Conservation (phyloP, 2,888 invertebrate species). For the Hypolimnas misippus region DNA sequence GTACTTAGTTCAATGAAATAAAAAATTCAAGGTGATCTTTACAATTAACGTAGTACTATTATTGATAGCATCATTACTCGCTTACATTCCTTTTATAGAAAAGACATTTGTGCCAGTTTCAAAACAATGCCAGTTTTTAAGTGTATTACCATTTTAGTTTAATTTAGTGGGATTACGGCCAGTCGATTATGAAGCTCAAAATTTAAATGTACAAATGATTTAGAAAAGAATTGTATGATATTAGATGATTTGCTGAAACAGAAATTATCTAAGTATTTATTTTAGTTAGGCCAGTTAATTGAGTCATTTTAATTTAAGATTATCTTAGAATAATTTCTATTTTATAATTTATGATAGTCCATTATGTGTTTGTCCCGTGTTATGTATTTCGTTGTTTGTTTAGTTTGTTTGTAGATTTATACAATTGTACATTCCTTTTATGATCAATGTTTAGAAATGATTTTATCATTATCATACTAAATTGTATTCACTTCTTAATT, state of each 20-base stretch:
- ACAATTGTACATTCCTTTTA: constrained; percentile 64
- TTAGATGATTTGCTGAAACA: constrained; percentile 51
- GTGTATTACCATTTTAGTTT: constrained; percentile 59
- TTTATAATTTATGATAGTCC: constrained; percentile 55
- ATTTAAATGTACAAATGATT: constrained; percentile 73
- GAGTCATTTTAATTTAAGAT: constrained; percentile 68
- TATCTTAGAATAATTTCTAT: constrained; percentile 53
- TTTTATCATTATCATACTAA: background rate
- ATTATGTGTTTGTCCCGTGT: constrained; percentile 58
- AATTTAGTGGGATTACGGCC: constrained; percentile 74
- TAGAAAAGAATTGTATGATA: constrained; percentile 57
- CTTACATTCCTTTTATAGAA: constrained; percentile 21
- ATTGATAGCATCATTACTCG: constrained; percentile 19
- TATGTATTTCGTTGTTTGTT: constrained; percentile 69
- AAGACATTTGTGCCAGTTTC: constrained; percentile 46
- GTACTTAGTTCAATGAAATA: background rate
- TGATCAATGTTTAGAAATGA: constrained; percentile 39
- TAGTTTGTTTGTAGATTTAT: constrained; percentile 69
- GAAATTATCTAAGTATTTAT: constrained; percentile 72
- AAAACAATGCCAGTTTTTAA: constrained; percentile 50
- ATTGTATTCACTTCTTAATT: background rate
- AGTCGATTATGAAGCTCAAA: constrained; percentile 78
- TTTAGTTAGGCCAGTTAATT: constrained; percentile 80
- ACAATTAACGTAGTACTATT: background rate
- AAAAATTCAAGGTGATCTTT: background rate